These are phyloP conservation scores for Drosophila birchii DNA, from an alignment of 2,888 invertebrate genomes.

Conservation along the genomic window DNA sequence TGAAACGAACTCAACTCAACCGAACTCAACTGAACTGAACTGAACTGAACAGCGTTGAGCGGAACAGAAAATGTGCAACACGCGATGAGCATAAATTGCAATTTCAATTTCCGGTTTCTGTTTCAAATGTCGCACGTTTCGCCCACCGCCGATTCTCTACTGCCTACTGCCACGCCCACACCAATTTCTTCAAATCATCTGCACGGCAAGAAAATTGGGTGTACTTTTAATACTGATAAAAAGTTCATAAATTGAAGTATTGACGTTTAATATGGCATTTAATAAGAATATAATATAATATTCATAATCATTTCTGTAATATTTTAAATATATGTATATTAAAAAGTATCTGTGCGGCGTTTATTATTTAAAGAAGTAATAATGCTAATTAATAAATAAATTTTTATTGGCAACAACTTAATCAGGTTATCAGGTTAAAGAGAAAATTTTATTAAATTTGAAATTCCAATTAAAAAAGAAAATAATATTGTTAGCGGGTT, in stretches of 20 bases:
- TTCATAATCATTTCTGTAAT: too few relatives aligned
- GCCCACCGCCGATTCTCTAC: constrained; percentile 7
- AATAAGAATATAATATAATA: not conserved
- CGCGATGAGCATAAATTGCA: constrained; percentile 73
- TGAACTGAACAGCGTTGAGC: constrained; percentile 42
- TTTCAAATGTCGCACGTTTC: constrained; percentile 67
- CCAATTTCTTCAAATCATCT: constrained; percentile 52
- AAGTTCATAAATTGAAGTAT: not conserved
- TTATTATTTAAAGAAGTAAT: too few relatives aligned
- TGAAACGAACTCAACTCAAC: constrained; percentile 32
- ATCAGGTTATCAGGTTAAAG: too few relatives aligned
- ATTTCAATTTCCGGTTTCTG: constrained; percentile 75
- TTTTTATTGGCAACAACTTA: too few relatives aligned
- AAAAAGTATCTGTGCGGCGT: too few relatives aligned
- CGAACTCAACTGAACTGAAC: constrained; percentile 36
- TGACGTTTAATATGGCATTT: not conserved
- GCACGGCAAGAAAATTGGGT: not conserved
- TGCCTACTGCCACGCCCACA: constrained; percentile 28
- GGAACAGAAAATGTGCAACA: constrained; percentile 60
- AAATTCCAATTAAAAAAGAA: too few relatives aligned
- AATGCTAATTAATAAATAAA: too few relatives aligned
- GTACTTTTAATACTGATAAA: not conserved
- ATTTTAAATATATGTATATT: not conserved
- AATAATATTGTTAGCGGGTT: too few relatives aligned
- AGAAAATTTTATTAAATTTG: too few relatives aligned